These are phyloP conservation scores for Chascanopsetta lugubris DNA, from an alignment of 2,113 vertebrate species.

Conservation along the genomic window DNA sequence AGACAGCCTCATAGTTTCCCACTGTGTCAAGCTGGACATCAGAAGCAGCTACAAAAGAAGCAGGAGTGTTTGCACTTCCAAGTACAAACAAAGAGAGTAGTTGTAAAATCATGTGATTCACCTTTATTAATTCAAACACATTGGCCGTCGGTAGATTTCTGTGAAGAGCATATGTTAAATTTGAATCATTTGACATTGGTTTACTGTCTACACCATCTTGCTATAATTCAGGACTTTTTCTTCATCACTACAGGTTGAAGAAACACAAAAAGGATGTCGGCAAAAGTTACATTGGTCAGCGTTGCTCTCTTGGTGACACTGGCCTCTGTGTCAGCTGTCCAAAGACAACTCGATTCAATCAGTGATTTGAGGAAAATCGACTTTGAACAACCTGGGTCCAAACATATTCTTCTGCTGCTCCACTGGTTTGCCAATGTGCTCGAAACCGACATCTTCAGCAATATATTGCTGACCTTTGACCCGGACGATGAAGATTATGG, in stretches of 20 bases:
- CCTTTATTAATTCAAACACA: no score
- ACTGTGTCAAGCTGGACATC: no score
- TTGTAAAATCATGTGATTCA: not conserved
- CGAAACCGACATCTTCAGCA: constrained; percentile 30
- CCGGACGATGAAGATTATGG: constrained; percentile 49
- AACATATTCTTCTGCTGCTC: constrained; percentile 62
- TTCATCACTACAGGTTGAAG: constrained; percentile 44
- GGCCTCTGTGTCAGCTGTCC: constrained; percentile 28
- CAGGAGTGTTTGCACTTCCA: no score
- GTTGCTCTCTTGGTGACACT: constrained; percentile 37
- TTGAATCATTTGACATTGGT: no score
- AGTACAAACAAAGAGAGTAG: no score
- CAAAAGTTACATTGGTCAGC: constrained; percentile 3
- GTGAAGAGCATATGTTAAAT: no score
- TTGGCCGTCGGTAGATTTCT: no score
- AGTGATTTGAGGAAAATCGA: constrained; percentile 49
- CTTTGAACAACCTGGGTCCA: constrained; percentile 41
- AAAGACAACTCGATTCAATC: constrained; percentile 46
- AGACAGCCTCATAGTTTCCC: no score
- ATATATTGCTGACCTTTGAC: constrained; percentile 56
- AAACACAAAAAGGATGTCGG: constrained; percentile 16
- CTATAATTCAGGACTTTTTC: not conserved
- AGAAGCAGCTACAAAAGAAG: no score
- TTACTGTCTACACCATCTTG: not conserved
- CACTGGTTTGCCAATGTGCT: constrained; percentile 69